These are phyloP conservation scores for Globicephala melas DNA, from an alignment of 2,113 vertebrate genomes.

Conservation along the genomic window DNA sequence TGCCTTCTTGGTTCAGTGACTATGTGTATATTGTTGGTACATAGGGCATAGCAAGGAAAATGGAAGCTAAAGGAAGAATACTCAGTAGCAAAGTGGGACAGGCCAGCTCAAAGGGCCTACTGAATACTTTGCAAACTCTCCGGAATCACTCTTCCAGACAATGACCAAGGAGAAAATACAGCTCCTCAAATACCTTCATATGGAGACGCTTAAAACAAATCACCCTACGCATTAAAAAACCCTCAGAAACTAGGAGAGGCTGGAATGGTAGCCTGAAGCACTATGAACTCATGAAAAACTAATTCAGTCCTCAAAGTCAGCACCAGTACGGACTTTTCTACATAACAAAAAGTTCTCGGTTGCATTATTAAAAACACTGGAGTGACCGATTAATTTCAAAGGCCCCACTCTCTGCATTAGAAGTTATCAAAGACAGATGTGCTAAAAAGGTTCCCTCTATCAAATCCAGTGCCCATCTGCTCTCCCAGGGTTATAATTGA, in stretches of 20 bases:
- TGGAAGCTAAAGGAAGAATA: slow-evolving; percentile 51
- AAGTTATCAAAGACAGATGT: slow-evolving; percentile 75
- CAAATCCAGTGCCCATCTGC: slow-evolving; percentile 21
- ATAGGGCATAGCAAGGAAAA: slow-evolving; percentile 14
- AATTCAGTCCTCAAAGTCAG: slow-evolving; percentile 77
- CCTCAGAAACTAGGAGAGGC: slow-evolving; percentile 63
- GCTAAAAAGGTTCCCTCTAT: slow-evolving; percentile 48
- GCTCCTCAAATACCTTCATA: slow-evolving; percentile 67
- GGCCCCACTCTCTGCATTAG: slow-evolving; percentile 35
- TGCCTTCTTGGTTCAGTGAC: neutral
- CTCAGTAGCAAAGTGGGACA: slow-evolving; percentile 50
- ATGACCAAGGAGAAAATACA: slow-evolving; percentile 2
- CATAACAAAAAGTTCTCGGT: slow-evolving; percentile 78
- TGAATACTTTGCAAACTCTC: slow-evolving; percentile 65
- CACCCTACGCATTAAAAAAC: slow-evolving; percentile 9
- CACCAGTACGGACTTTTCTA: slow-evolving; percentile 69
- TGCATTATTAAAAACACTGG: slow-evolving; percentile 76
- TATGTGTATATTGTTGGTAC: neutral
- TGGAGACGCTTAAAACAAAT: slow-evolving; percentile 66
- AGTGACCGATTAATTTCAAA: slow-evolving; percentile 77
- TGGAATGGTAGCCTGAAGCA: slow-evolving; percentile 68
- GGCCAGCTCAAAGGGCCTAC: slow-evolving; percentile 11
- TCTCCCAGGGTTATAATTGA: neutral
- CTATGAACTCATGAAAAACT: slow-evolving; percentile 79
- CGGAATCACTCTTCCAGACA: slow-evolving; percentile 56